Conservation (phyloP, 2,888 invertebrate species). For the Philhelius pedissequus region DNA sequence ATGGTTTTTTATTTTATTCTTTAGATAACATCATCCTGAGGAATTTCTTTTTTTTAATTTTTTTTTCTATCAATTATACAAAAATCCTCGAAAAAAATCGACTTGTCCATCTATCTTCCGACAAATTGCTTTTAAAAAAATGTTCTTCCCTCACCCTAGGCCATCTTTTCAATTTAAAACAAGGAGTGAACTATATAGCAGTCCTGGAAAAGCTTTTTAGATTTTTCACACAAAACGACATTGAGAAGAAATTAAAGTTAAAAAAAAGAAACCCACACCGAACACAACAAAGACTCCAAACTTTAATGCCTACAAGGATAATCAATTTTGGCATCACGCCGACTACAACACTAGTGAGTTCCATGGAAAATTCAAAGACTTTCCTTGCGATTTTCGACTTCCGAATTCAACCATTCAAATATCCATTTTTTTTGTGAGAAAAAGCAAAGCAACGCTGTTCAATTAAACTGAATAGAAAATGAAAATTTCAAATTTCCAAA, state of each 20-base stretch:
- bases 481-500: constrained; percentile 25
- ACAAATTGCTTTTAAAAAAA: background rate
- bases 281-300: background rate
- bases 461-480: constrained; percentile 23
- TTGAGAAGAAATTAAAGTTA: background rate
- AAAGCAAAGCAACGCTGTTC: background rate
- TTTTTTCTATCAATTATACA: constrained; percentile 21
- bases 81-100: constrained; percentile 27
- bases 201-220: background rate
- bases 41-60: background rate
- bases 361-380: background rate
- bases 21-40: background rate
- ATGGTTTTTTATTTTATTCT: background rate
- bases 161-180: background rate
- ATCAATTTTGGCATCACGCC: constrained; percentile 26
- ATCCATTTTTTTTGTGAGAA: background rate
- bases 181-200: constrained; percentile 6
- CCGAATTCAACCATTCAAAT: constrained; percentile 1
- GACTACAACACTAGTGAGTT: background rate
- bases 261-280: background rate
- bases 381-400: background rate
- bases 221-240: background rate
- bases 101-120: background rate
- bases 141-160: background rate
- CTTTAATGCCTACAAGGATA: constrained; percentile 17